phyloP scores from a whole-genome alignment of 1,140 invertebrate genomes.

The Bemisia tabaci region DNA sequence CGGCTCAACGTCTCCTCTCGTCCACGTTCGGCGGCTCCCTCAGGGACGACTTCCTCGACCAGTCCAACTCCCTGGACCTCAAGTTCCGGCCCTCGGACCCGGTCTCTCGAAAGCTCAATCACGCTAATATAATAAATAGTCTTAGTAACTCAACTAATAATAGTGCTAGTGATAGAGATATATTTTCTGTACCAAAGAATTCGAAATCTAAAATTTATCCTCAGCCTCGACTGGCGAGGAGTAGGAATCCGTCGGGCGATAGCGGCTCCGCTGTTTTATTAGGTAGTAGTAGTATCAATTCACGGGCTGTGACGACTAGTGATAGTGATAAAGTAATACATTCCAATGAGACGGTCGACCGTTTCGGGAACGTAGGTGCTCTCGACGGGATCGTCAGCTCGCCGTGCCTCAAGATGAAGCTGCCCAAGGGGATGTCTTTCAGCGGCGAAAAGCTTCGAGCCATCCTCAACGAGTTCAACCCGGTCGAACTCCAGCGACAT shows the following conservation, averaged over 20 bases:
- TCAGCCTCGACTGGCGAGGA: not conserved
- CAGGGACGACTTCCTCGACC: conserved; percentile 1
- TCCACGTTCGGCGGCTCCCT: not conserved
- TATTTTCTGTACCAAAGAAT: not conserved
- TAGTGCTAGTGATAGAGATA: not conserved
- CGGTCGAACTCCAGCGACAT: conserved; percentile 66
- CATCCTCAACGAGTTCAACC: conserved; percentile 65
- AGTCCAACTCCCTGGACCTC: not conserved
- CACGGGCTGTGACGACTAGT: not conserved
- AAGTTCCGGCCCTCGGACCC: conserved; percentile 14
- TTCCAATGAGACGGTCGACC: not conserved
- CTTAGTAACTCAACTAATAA: not conserved
- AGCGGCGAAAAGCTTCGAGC: conserved; percentile 52
- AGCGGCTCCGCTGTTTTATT: not conserved
- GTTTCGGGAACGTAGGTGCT: conserved; percentile 13
- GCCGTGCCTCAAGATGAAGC: conserved; percentile 14
- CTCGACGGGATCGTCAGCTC: conserved; percentile 25
- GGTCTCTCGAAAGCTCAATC: conserved; percentile 11
- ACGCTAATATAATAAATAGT: not conserved
- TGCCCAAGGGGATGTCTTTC: conserved; percentile 20
- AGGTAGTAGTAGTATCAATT: not conserved
- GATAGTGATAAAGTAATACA: not conserved
- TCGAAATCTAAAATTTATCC: not conserved
- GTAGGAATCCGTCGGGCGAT: not conserved
- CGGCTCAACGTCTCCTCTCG: conserved; percentile 9